phyloP scores from a whole-genome alignment of 2,888 invertebrate species.

The Druceiella hillmani region DNA sequence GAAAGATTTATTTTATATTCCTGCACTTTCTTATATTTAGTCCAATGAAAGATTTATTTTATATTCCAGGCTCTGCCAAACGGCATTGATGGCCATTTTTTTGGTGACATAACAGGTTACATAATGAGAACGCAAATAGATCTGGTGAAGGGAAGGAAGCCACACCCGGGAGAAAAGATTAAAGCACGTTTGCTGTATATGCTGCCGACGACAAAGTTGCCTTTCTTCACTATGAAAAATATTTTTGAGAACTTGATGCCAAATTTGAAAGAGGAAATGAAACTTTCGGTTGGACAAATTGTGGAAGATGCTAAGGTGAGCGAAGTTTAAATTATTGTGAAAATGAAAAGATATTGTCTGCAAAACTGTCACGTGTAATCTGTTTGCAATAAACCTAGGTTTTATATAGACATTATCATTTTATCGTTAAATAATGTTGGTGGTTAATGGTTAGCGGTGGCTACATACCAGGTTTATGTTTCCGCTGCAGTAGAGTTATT shows the following conservation, averaged over 20 bases:
- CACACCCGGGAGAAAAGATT: conserved; percentile 44
- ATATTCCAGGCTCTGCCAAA: conserved; percentile 39
- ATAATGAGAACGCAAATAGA: conserved; percentile 49
- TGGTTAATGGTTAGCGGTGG: too few relatives aligned
- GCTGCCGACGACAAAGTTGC: conserved; percentile 62
- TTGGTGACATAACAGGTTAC: conserved; percentile 44
- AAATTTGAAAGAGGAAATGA: conserved; percentile 33
- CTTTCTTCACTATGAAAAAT: conserved; percentile 54
- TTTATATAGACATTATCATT: too few relatives aligned
- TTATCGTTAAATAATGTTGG: too few relatives aligned
- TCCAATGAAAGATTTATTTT: too few relatives aligned
- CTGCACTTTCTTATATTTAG: too few relatives aligned
- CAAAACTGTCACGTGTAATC: too few relatives aligned
- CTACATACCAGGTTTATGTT: too few relatives aligned
- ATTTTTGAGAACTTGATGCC: conserved; percentile 36
- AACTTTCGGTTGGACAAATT: conserved; percentile 50
- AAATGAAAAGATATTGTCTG: too few relatives aligned
- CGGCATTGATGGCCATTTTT: conserved; percentile 51
- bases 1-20: too few relatives aligned
- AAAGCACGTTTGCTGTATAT: conserved; percentile 60
- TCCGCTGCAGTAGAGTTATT: too few relatives aligned
- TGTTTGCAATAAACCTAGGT: too few relatives aligned
- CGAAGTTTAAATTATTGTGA: too few relatives aligned
- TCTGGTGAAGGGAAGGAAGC: conserved; percentile 37
- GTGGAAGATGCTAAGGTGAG: conserved; percentile 53